Conservation (phyloP, 2,888 invertebrate species). For the Rhagonycha fulva region DNA sequence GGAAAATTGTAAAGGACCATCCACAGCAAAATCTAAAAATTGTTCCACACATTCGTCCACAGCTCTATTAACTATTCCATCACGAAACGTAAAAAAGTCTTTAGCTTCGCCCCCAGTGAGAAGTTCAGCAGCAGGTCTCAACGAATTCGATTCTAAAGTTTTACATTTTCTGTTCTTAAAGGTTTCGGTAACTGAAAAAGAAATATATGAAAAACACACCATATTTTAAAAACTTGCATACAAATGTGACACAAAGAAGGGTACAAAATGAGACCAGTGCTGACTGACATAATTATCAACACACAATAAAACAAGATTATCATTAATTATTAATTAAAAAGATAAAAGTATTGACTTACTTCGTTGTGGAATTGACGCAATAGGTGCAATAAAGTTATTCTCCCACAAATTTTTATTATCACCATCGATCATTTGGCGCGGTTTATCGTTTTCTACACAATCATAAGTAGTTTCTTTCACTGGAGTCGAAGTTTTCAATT, state of each 20-base stretch:
- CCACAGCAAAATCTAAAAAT: slow-evolving; percentile 66
- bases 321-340: background rate
- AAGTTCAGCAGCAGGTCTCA: slow-evolving; percentile 54
- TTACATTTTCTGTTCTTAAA: slow-evolving; percentile 35
- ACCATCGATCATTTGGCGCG: slow-evolving; percentile 1
- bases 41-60: slow-evolving; percentile 70
- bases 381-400: slow-evolving; percentile 48
- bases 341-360: slow-evolving; percentile 40
- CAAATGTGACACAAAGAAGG: slow-evolving; percentile 39
- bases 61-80: slow-evolving; percentile 74
- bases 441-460: background rate
- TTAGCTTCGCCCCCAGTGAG: slow-evolving; percentile 64
- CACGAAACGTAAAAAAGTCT: slow-evolving; percentile 74
- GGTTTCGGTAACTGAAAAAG: slow-evolving; percentile 47
- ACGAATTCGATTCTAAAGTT: slow-evolving; percentile 28
- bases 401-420: slow-evolving; percentile 42
- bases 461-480: background rate
- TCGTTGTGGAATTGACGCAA: slow-evolving; percentile 49
- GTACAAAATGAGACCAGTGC: slow-evolving; percentile 43
- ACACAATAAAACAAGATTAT: background rate
- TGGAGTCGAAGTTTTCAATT: background rate
- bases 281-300: slow-evolving; percentile 36
- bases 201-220: background rate
- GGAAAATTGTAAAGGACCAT: slow-evolving; percentile 73
- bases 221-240: slow-evolving; percentile 21